Base-by-base conservation (phyloP, 2,113 vertebrate species). In the Malurus alboscapulatus region DNA sequence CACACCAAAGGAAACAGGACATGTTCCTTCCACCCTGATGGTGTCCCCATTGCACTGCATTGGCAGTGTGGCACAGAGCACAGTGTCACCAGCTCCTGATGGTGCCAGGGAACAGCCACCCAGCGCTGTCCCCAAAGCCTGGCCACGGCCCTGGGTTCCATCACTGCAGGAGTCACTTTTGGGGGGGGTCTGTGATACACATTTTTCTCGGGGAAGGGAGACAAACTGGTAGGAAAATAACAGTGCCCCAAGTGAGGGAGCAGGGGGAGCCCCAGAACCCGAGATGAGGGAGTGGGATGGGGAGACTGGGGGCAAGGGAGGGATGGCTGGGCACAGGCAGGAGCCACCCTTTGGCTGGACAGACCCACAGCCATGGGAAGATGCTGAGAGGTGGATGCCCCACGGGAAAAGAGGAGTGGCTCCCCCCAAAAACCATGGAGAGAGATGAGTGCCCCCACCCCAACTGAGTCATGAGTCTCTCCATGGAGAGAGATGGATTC, bases 401-500 rank as follows among this genome's bases (percentile, higher is more conserved):
- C 18, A 0, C 14, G 29, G 29, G 14, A 32, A 51, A 54, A 54
- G 21, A 54, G 19, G 40, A 29, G 18, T 68, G 24, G 5, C 11
- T 34, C 6, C 16, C 8, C 6, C 7, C 12, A 27, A 25, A 51
- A 22, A 17, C 6, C 50, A 40, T 3, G 27, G 51, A 44, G 51
- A 67, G 54, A 45, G 26, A 20, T 32, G 45, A 36, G 44, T 38
- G 22, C 12, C 10, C 59, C 44, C 34, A 26, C 4, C 10, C 12
- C 0, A 0, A 21, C 6, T 17, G 1, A 62, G 24, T 15, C 34
- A 48, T 3, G 14, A 8, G 26, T 9, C 25, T 21, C 44, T 48
- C 30, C n/a, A 6, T 0, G 4, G 36, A 34, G 8, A 16, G 17
- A 85, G n/a, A 29, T 4, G 29, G 22, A 40, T 22, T 48, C 47